Evolutionary conservation across 2,797 vertebrate genomes (phyloP).

Genomic region (Alcedo quadribrachys): DNA sequence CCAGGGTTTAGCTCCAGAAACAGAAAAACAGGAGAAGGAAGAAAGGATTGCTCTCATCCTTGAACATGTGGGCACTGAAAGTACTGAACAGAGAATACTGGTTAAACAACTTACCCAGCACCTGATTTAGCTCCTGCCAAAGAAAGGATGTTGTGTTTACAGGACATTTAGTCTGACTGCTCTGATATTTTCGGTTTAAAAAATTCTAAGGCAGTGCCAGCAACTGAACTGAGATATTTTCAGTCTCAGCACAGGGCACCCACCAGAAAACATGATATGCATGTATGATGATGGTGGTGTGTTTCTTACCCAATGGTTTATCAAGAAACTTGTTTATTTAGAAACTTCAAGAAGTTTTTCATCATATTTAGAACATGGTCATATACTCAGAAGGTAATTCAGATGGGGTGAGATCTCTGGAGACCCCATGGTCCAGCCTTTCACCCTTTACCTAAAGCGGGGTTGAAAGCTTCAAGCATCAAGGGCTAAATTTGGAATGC

Average conservation of each 20-base stretch:
- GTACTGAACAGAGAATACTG: background rate
- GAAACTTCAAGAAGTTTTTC: background rate
- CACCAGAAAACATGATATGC: background rate
- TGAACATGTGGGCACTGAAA: background rate
- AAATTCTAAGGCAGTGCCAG: background rate
- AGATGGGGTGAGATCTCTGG: background rate
- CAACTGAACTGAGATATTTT: background rate
- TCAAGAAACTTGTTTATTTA: background rate
- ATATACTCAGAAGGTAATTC: background rate
- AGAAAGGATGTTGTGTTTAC: background rate
- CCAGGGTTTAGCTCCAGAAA: background rate
- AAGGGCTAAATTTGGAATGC: background rate
- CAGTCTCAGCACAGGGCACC: background rate
- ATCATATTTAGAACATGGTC: background rate
- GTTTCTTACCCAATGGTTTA: background rate
- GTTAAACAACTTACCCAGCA: background rate
- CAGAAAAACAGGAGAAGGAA: background rate
- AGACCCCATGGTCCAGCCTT: accelerated
- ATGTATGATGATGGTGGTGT: background rate
- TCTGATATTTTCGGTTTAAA: background rate
- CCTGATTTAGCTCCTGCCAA: background rate
- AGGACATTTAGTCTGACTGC: background rate
- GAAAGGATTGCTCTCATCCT: background rate
- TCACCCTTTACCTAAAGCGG: background rate
- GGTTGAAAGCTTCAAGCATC: background rate